phyloP scores from a whole-genome alignment of 1,140 invertebrate species.

The Venturia canescens region DNA sequence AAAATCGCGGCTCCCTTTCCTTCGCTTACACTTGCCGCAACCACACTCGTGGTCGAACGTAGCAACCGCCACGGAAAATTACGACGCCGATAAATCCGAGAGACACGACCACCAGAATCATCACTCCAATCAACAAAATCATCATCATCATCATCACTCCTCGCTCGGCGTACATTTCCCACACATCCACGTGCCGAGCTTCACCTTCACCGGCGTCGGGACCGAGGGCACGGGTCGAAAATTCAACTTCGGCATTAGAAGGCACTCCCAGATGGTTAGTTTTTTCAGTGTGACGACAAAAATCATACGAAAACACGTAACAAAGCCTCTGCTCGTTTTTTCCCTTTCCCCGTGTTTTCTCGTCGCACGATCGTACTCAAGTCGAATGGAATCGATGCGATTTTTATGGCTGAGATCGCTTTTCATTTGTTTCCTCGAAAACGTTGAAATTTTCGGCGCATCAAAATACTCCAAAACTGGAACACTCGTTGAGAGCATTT shows the following conservation, averaged over 20 bases:
- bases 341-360: not conserved
- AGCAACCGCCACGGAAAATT: slow-evolving; percentile 11
- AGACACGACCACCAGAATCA: slow-evolving; percentile 43
- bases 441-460: too few species aligned
- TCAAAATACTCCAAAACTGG: too few species aligned
- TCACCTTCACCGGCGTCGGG: slow-evolving; percentile 74
- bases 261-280: slow-evolving; percentile 79
- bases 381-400: not conserved
- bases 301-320: not conserved
- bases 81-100: slow-evolving; percentile 35
- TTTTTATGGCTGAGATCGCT: not conserved
- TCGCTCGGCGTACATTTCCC: slow-evolving; percentile 56
- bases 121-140: slow-evolving; percentile 62
- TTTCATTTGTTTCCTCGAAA: too few species aligned
- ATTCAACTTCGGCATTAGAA: slow-evolving; percentile 77
- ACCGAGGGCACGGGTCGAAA: slow-evolving; percentile 73
- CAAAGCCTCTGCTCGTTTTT: slow-evolving; percentile 9
- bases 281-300: slow-evolving; percentile 40
- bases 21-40: slow-evolving; percentile 73
- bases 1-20: slow-evolving; percentile 68
- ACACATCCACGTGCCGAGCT: slow-evolving; percentile 77
- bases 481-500: too few species aligned
- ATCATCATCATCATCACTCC: slow-evolving; percentile 61
- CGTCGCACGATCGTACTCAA: not conserved
- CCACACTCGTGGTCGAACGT: slow-evolving; percentile 52